Conservation (phyloP, 2,797 vertebrate species). For the Sardinella longiceps region DNA sequence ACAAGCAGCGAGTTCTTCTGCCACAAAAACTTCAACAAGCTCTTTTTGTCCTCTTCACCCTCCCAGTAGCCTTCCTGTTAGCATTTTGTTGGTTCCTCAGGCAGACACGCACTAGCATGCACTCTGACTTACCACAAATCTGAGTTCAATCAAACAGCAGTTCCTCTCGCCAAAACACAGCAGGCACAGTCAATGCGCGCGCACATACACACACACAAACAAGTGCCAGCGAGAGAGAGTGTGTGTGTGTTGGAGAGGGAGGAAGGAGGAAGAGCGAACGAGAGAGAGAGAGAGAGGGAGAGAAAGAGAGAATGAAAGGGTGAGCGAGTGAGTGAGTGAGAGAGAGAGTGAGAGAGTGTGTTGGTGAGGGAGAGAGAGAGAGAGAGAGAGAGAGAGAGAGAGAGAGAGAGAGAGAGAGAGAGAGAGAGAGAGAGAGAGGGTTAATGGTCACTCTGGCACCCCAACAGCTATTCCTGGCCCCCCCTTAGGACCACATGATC, state of each 20-base stretch:
- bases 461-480: slow-evolving; percentile 12
- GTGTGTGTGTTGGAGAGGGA: background rate
- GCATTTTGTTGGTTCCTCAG: background rate
- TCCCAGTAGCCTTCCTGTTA: background rate
- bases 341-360: background rate
- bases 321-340: background rate
- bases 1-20: background rate
- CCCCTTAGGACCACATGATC: slow-evolving; percentile 10
- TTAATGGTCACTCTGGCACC: slow-evolving; percentile 19
- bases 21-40: background rate
- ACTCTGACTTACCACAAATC: slow-evolving; percentile 21
- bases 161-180: slow-evolving; percentile 11
- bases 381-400: background rate
- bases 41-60: background rate
- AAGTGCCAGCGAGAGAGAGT: background rate
- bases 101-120: background rate
- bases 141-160: slow-evolving; percentile 17
- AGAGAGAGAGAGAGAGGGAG: background rate
- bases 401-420: background rate
- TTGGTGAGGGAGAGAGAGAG: slow-evolving; percentile 38
- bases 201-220: background rate
- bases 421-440: background rate
- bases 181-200: background rate
- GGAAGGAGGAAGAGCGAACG: too few species aligned
- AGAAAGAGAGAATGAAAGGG: background rate